These are phyloP conservation scores for Stercorarius parasiticus DNA, from an alignment of 2,113 vertebrate species.

Conservation along the genomic window DNA sequence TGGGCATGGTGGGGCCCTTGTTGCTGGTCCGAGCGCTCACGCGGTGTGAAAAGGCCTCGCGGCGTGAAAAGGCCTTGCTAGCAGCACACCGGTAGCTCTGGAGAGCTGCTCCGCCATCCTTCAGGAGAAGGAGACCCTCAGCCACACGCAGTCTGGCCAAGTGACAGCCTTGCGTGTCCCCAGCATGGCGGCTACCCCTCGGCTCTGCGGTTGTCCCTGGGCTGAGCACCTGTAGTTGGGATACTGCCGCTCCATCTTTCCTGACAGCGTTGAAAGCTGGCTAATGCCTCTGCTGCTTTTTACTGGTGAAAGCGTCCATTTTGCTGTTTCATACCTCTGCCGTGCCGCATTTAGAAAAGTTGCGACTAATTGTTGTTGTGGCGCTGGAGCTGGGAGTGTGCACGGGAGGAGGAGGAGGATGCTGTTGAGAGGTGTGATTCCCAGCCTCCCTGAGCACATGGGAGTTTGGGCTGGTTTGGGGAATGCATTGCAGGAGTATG, in stretches of 20 bases:
- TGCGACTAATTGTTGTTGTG: not conserved
- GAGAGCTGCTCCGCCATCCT: not conserved
- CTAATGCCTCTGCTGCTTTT: not conserved
- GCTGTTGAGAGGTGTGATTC: not conserved
- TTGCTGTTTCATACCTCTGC: not conserved
- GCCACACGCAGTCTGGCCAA: fast-evolving
- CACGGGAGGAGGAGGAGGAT: not conserved
- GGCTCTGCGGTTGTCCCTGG: fast-evolving
- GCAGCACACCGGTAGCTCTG: fast-evolving
- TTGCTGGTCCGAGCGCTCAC: fast-evolving
- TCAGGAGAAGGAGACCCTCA: fast-evolving
- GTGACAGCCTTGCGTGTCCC: fast-evolving
- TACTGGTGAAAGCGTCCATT: not conserved
- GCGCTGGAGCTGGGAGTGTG: fast-evolving
- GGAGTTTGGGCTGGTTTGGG: not conserved
- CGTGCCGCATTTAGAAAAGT: fast-evolving
- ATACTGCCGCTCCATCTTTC: fast-evolving
- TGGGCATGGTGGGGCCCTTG: not conserved
- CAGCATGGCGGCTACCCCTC: fast-evolving
- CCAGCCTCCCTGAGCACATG: fast-evolving
- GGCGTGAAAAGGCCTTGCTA: not conserved
- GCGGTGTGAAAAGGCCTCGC: fast-evolving
- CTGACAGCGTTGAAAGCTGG: fast-evolving
- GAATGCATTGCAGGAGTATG: not conserved
- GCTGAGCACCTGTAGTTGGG: fast-evolving